Base-by-base conservation (phyloP, 1,140 invertebrate genomes). In the Drosophila ohnishii region DNA sequence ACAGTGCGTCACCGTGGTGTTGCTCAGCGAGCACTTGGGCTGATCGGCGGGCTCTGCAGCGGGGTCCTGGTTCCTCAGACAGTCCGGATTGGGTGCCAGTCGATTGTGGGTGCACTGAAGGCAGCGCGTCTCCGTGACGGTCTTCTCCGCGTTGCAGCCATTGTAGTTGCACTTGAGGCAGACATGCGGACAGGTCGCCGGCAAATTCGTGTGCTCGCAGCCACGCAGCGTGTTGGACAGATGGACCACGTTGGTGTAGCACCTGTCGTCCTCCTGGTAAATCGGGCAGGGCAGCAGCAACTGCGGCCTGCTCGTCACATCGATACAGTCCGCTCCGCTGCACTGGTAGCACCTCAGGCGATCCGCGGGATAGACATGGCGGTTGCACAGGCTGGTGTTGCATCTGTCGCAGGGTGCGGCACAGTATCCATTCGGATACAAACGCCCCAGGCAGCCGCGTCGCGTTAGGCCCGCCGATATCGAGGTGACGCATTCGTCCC, bases 151-250 rank as follows among this genome's bases (percentile, higher is more conserved):
- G 37, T 91, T 91, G 55, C 90, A 91, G 6, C 85, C 90, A 30
- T 90, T 87, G 50, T 80, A 84, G 63, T 91, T 90, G 80, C 90
- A 91, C 64, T 90, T 91, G 22, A 89, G 69, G 63, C 89, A 91
- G 2, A 89, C 74, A 16, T 90, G 80, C 9, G 89, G 82, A 53
- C 89, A 90, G 10, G 47, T 67, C 0, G 2, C 32, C 0, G 85
- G 76, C 19, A 81, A 53, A 63, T 87, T 72, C 0, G 83, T 67
- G 13, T 81, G 30, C 65, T 89, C 89, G 44, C 90, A 91, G n/a
- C 89, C 89, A 0, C 89, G 71, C 30, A 51, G 61, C 7, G 90
- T 87, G 42, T 89, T 90, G 32, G 63, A 61, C 22, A 84, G 7
- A 4, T 84, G 72, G 5, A 90, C 0, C 1, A 90, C 62, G 34